These are phyloP conservation scores for Eupithecia inturbata DNA, from an alignment of 2,888 invertebrate genomes.

Conservation along the genomic window DNA sequence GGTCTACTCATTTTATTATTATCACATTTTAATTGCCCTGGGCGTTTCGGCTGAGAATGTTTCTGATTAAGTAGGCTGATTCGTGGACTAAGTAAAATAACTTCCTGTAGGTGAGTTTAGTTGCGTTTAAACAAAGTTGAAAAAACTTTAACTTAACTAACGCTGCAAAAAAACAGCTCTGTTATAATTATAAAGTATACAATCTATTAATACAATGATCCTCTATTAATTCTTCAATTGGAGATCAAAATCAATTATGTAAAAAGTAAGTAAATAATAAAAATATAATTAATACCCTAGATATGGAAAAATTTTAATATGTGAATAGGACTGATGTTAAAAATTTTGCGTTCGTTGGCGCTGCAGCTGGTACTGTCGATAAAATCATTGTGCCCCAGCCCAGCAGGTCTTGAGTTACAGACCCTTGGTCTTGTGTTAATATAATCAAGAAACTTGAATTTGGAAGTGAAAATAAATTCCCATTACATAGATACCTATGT, in stretches of 20 bases:
- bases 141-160: no score
- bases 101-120: neutral
- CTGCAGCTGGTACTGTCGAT: neutral
- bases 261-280: no score
- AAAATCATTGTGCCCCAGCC: neutral
- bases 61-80: constrained; percentile 38
- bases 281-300: no score
- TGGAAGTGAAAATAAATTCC: constrained; percentile 25
- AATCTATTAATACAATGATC: no score
- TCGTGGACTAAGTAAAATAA: constrained; percentile 23
- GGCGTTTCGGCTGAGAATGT: constrained; percentile 40
- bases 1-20: constrained; percentile 60
- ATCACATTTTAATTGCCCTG: constrained; percentile 64
- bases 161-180: no score
- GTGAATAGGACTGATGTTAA: no score
- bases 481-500: neutral
- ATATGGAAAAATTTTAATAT: no score
- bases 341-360: neutral
- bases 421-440: neutral
- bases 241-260: no score
- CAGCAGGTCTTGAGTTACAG: neutral
- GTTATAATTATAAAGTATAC: no score
- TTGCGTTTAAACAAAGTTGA: neutral
- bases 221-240: no score
- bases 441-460: constrained; percentile 9